A percentile compares a stretch with the other conserved stretches of the same genome.
phyloP scores from a whole-genome alignment of 1,140 invertebrate species.

The Lethrus apterus region DNA sequence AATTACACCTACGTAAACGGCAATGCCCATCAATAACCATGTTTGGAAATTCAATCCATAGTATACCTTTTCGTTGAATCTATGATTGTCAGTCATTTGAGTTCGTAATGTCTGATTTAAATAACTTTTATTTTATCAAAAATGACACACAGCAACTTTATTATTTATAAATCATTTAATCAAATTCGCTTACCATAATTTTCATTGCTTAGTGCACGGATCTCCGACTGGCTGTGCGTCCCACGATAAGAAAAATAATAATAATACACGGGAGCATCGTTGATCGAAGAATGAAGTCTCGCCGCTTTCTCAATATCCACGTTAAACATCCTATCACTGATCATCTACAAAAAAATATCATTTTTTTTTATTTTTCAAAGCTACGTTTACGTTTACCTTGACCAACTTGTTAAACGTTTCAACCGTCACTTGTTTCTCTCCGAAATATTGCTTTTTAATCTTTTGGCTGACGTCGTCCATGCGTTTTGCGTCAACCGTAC shows the following conservation, averaged over 20 bases:
- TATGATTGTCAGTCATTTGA: no score
- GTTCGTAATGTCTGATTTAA: no score
- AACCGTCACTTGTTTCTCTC: constrained; percentile 20
- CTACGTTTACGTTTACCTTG: constrained; percentile 4
- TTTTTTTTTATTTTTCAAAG: not conserved
- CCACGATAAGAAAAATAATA: constrained; percentile 49
- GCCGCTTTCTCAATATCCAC: constrained; percentile 49
- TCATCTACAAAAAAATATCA: constrained; percentile 38
- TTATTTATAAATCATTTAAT: no score
- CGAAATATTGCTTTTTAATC: constrained; percentile 30
- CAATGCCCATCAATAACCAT: no score
- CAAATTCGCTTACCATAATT: constrained; percentile 30
- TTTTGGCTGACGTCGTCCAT: constrained; percentile 22
- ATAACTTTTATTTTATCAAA: no score
- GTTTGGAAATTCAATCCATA: no score
- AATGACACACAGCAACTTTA: no score
- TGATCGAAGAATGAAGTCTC: constrained; percentile 46
- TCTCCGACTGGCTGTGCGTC: constrained; percentile 24
- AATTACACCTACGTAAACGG: no score
- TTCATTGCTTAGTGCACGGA: constrained; percentile 14
- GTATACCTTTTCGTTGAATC: no score
- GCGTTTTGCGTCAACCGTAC: constrained; percentile 19
- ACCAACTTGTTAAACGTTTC: constrained; percentile 17
- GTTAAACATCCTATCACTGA: constrained; percentile 53
- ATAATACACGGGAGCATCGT: constrained; percentile 50